Conservation (phyloP, 1,140 invertebrate genomes). For the Achroia grisella region DNA sequence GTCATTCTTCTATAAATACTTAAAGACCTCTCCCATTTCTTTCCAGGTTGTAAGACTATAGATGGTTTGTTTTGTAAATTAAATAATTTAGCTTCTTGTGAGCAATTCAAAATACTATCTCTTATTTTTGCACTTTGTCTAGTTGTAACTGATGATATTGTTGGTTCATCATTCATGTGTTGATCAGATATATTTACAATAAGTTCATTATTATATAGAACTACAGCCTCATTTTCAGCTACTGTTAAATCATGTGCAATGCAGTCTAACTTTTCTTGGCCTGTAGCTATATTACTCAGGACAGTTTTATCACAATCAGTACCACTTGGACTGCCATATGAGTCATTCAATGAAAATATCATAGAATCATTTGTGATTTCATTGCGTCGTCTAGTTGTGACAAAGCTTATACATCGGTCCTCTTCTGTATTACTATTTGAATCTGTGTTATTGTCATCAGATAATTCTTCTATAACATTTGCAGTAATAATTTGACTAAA, state of each 20-base stretch:
- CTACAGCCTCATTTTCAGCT: neutral
- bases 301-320: constrained; percentile 37
- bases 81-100: neutral
- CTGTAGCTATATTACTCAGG: constrained; percentile 24
- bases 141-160: constrained; percentile 5
- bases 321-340: constrained; percentile 22
- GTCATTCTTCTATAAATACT: constrained; percentile 65
- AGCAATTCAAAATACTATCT: neutral
- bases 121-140: constrained; percentile 8
- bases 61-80: constrained; percentile 22
- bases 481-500: neutral
- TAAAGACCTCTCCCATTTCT: constrained; percentile 65
- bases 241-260: constrained; percentile 1
- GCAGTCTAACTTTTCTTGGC: constrained; percentile 3
- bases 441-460: constrained; percentile 9
- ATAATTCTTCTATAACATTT: neutral
- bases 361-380: constrained; percentile 34
- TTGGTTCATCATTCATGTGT: neutral
- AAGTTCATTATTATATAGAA: neutral
- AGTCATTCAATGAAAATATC: constrained; percentile 31
- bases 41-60: constrained; percentile 59
- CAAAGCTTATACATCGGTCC: constrained; percentile 36
- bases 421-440: constrained; percentile 18
- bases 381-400: constrained; percentile 51
- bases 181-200: neutral